A percentile compares a stretch with the other conserved stretches of the same genome.
phyloP scores from a whole-genome alignment of 2,888 invertebrate genomes.

The Craniophora ligustri region DNA sequence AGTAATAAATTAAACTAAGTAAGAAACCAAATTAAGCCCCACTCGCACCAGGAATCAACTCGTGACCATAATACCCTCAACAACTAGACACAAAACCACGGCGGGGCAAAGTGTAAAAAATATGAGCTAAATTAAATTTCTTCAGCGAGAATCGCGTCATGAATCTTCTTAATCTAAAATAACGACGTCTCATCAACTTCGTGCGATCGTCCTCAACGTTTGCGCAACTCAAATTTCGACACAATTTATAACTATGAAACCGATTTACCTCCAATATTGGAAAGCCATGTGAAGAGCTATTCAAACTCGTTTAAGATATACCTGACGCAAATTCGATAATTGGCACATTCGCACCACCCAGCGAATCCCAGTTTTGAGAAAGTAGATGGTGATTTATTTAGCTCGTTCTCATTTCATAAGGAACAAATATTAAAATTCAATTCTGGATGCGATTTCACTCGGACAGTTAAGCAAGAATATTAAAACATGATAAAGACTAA shows the following conservation, averaged over 20 bases:
- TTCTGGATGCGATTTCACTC: slow-evolving; percentile 72
- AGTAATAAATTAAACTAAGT: slow-evolving; percentile 29
- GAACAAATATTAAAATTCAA: slow-evolving; percentile 70
- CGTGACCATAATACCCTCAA: slow-evolving; percentile 42
- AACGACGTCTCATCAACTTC: slow-evolving; percentile 23
- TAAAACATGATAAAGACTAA: slow-evolving; percentile 57
- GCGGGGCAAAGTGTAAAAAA: slow-evolving; percentile 35
- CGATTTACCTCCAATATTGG: slow-evolving; percentile 32
- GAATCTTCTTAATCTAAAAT: slow-evolving; percentile 29
- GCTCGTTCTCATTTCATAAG: slow-evolving; percentile 67
- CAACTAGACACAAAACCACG: slow-evolving; percentile 44
- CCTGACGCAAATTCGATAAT: slow-evolving; percentile 28
- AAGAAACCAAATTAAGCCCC: slow-evolving; percentile 34
- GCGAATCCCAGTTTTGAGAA: slow-evolving; percentile 73
- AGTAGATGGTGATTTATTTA: slow-evolving; percentile 70
- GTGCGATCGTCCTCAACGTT: slow-evolving; percentile 15
- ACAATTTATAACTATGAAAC: slow-evolving; percentile 33
- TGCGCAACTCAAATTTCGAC: slow-evolving; percentile 34
- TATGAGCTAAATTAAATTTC: slow-evolving; percentile 39
- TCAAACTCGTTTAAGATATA: slow-evolving; percentile 2
- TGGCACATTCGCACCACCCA: slow-evolving; percentile 54
- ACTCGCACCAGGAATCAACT: slow-evolving; percentile 25
- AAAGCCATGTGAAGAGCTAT: slow-evolving; percentile 24
- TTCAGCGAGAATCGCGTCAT: slow-evolving; percentile 39
- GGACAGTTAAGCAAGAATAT: slow-evolving; percentile 65